Evolutionary conservation across 2,888 invertebrate genomes (phyloP).

Genomic region (Diarsia brunnea): DNA sequence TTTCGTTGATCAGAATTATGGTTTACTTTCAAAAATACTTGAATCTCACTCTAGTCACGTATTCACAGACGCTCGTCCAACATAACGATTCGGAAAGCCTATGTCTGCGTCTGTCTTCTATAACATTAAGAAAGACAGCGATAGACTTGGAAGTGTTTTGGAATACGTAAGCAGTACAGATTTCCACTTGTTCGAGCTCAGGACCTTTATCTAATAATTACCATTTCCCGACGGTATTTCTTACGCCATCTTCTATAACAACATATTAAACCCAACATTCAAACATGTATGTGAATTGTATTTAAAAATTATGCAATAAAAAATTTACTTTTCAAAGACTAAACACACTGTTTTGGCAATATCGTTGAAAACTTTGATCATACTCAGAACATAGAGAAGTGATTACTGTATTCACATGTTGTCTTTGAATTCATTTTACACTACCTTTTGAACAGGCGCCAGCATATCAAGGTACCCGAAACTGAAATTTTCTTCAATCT

Average conservation of each 20-base stretch:
- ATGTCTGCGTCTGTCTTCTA: neutral
- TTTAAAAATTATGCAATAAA: constrained; percentile 9
- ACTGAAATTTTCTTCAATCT: too few relatives aligned
- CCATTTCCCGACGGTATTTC: neutral
- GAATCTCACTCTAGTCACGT: neutral
- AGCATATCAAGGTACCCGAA: too few relatives aligned
- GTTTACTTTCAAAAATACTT: neutral
- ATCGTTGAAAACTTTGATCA: constrained; percentile 26
- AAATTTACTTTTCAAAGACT: constrained; percentile 8
- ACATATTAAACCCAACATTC: neutral
- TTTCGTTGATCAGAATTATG: neutral
- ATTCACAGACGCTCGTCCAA: neutral
- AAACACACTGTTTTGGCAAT: constrained; percentile 21
- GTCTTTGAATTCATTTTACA: neutral
- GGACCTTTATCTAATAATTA: neutral
- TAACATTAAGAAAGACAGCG: neutral
- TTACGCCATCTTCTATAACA: neutral
- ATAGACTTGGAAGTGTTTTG: neutral
- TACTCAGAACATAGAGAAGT: neutral
- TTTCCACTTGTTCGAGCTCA: neutral
- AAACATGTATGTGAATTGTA: too few relatives aligned
- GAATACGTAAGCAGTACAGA: neutral
- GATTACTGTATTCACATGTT: neutral
- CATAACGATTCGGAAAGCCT: neutral
- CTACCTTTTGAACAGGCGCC: neutral